Evolutionary conservation across 2,888 invertebrate genomes (phyloP).

Genomic region (Leptinotarsa peninsularis): DNA sequence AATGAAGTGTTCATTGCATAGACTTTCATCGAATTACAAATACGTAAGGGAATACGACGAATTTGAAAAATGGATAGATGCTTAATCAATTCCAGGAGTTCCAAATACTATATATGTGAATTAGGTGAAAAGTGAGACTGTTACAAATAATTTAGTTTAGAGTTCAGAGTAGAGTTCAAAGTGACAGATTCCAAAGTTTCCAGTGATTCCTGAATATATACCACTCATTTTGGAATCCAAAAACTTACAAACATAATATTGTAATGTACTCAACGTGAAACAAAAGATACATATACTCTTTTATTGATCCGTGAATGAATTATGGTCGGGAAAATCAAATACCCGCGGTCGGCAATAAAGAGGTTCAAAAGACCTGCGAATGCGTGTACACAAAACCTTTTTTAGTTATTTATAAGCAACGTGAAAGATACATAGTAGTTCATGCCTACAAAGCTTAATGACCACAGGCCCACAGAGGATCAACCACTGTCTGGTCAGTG

Average conservation of each 20-base stretch:
- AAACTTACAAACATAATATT: not conserved
- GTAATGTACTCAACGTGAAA: not conserved
- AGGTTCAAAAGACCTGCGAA: conserved; percentile 7
- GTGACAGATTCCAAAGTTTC: too few species aligned
- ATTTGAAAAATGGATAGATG: too few species aligned
- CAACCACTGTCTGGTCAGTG: conserved; percentile 36
- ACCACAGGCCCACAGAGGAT: conserved; percentile 39
- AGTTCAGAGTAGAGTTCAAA: too few species aligned
- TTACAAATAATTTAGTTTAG: too few species aligned
- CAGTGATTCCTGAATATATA: too few species aligned
- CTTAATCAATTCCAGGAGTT: too few species aligned
- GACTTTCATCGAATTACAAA: too few species aligned
- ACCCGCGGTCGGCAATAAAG: conserved; percentile 7
- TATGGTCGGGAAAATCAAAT: conserved; percentile 9
- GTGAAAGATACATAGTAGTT: conserved; percentile 37
- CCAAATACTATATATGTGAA: too few species aligned
- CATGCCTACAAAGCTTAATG: conserved; percentile 39
- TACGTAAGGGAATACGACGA: too few species aligned
- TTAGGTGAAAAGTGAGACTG: too few species aligned
- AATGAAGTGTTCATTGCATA: too few species aligned
- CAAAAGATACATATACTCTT: not conserved
- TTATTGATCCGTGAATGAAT: conserved; percentile 4
- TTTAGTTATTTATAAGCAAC: conserved; percentile 35
- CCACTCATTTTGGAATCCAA: too few species aligned
- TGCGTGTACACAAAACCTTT: conserved; percentile 22